Evolutionary conservation across 2,113 vertebrate species (phyloP).

Genomic region (Sus scrofa): DNA sequence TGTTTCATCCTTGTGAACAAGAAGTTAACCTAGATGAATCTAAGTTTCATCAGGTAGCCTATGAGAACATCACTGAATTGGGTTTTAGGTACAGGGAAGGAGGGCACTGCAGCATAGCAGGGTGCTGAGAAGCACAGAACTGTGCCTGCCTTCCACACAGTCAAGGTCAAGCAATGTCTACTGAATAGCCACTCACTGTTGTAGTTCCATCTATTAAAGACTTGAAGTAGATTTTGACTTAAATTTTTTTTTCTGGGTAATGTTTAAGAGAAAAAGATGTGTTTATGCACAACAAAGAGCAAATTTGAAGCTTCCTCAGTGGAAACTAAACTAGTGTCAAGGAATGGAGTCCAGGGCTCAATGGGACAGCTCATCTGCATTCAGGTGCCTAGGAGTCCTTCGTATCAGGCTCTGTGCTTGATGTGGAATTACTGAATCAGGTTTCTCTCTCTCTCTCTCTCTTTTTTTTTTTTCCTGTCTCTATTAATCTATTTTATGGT

Average conservation of each 20-base stretch:
- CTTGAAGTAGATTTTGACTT: background rate
- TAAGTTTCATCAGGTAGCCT: background rate
- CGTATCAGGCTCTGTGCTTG: background rate
- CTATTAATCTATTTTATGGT: background rate
- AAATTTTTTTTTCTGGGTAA: background rate
- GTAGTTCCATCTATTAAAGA: background rate
- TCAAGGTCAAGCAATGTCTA: background rate
- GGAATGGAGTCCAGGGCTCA: background rate
- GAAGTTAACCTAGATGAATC: background rate
- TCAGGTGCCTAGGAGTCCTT: background rate
- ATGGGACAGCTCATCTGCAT: background rate
- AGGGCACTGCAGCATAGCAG: background rate
- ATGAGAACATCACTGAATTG: background rate
- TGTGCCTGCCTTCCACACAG: background rate
- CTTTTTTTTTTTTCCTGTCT: too few species aligned
- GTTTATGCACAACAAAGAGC: background rate
- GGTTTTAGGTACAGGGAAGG: background rate
- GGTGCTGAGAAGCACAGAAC: background rate
- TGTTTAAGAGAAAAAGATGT: background rate
- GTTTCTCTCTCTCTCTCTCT: background rate
- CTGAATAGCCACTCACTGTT: background rate
- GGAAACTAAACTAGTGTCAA: background rate
- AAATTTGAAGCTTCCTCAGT: background rate
- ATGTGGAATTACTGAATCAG: background rate
- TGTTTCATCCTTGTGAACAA: background rate